Evolutionary conservation across 2,113 vertebrate species (phyloP).

Genomic region (Anarrhichthys ocellatus): DNA sequence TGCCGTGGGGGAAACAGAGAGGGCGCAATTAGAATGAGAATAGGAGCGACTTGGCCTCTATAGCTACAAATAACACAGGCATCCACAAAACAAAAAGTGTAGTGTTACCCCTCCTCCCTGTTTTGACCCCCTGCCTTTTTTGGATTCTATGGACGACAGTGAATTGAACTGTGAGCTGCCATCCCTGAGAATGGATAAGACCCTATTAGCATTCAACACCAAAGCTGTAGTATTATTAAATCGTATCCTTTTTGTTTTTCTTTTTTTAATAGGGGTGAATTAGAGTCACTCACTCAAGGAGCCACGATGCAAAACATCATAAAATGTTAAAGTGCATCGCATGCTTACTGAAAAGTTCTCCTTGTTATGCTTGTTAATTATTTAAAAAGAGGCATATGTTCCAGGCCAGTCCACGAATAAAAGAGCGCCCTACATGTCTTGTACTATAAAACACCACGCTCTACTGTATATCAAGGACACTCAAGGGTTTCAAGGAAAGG

Average conservation of each 20-base stretch:
- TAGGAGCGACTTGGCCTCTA: slow-evolving; percentile 60
- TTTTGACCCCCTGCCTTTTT: slow-evolving; percentile 40
- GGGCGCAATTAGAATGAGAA: slow-evolving; percentile 80
- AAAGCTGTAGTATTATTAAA: slow-evolving; percentile 58
- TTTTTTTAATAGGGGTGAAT: slow-evolving; percentile 56
- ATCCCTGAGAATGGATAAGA: slow-evolving; percentile 39
- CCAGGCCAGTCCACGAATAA: slow-evolving; percentile 10
- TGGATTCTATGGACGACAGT: slow-evolving; percentile 19
- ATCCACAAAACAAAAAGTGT: slow-evolving; percentile 69
- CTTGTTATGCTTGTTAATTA: slow-evolving; percentile 66
- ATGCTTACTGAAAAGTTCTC: slow-evolving; percentile 45
- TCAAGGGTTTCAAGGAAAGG: not conserved
- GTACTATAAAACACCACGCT: not conserved
- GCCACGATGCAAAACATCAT: slow-evolving; percentile 59
- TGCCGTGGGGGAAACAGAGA: slow-evolving; percentile 70
- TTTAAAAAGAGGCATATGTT: slow-evolving; percentile 54
- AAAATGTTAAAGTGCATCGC: slow-evolving; percentile 68
- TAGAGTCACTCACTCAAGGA: slow-evolving; percentile 60
- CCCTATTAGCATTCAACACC: slow-evolving; percentile 65
- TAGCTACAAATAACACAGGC: slow-evolving; percentile 69
- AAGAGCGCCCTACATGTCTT: not conserved
- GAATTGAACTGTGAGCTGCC: slow-evolving; percentile 25
- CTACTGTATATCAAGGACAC: not conserved
- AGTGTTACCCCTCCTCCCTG: slow-evolving; percentile 35
- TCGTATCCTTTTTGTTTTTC: slow-evolving; percentile 49